These are phyloP conservation scores for Magallana nippona DNA, from an alignment of 2,888 invertebrate genomes.

Conservation along the genomic window DNA sequence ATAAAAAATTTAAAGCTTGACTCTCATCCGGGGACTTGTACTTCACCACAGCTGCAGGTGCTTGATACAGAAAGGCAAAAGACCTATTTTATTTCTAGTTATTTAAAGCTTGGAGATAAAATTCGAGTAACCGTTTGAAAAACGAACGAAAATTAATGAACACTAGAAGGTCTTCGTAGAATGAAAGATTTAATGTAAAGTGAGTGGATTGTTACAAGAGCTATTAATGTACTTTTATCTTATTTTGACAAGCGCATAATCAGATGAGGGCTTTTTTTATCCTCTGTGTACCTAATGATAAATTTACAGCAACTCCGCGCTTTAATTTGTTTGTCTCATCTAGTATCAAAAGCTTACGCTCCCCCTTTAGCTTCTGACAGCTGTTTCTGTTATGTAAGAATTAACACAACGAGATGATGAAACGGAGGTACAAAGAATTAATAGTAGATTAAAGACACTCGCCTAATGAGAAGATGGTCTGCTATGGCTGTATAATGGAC, in stretches of 20 bases:
- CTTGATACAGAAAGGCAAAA: background rate
- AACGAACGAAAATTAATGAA: conserved; percentile 3
- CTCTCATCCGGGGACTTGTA: background rate
- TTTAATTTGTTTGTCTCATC: conserved; percentile 30
- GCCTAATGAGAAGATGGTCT: conserved; percentile 21
- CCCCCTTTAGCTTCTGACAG: conserved; percentile 11
- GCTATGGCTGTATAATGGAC: conserved; percentile 24
- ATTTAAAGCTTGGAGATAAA: conserved; percentile 13
- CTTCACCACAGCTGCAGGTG: conserved; percentile 1
- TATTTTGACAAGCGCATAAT: conserved; percentile 20
- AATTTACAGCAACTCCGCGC: conserved; percentile 14
- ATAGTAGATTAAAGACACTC: conserved; percentile 9
- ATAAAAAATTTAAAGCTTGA: background rate
- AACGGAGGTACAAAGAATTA: conserved; percentile 16
- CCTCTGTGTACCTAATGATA: conserved; percentile 1
- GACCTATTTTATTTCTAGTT: background rate
- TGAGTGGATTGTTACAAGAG: conserved; percentile 20
- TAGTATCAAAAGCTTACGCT: conserved; percentile 10
- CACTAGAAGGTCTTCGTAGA: conserved; percentile 3
- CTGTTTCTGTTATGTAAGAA: conserved; percentile 29
- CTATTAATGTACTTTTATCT: conserved; percentile 27
- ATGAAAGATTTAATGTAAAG: background rate
- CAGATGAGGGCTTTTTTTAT: background rate
- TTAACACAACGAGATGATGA: background rate
- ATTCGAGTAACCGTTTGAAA: background rate